Evolutionary conservation across 1,140 invertebrate species (phyloP), one percentile per base, ranked within the genome.

Genomic region (Solen grandis): DNA sequence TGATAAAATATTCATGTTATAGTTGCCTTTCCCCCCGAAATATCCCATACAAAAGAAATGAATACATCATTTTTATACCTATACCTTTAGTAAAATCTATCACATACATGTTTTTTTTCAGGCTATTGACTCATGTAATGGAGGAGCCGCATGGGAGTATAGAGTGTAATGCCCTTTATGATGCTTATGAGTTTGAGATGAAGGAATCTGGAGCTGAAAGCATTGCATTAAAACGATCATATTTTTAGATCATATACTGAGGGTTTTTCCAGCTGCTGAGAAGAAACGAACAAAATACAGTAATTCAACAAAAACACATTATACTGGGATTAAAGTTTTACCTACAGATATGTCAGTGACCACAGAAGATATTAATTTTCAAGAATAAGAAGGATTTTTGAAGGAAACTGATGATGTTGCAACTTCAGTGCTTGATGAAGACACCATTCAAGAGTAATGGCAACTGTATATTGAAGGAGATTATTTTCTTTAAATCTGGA

Each of bases 391-490:
- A 27, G 29, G 3, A 29, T 10, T 65, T 65, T 13, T 27, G 5
- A 35, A 65, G 5, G 8, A 35, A 33, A 35, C 5, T 25, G 31
- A 8, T 65, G 35, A n/a, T n/a, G n/a, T n/a, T n/a, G 19, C 8
- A 35, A 36, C 16, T 38, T 25, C 4, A 36, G 31, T 65, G 62
- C 13, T 19, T 5, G 2, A 5, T 35, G 1, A 27, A 38, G 13
- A 65, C 29, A 36, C 22, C 31, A 35, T 65, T 2, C 62, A 65
- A 10, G 13, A 35, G 62, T 65, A 38, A 35, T 33, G 13, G 35
- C 13, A 65, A 65, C 27, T 65, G 62, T 36, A 62, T 33, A 29
- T n/a, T n/a, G n/a, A n/a, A n/a, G n/a, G n/a, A n/a, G n/a, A n/a
- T n/a, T n/a, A n/a, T n/a, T 5, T 65, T 65, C 10, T 13, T 36